phyloP scores from a whole-genome alignment of 2,888 invertebrate genomes.

The Drosophila nr. fundita region DNA sequence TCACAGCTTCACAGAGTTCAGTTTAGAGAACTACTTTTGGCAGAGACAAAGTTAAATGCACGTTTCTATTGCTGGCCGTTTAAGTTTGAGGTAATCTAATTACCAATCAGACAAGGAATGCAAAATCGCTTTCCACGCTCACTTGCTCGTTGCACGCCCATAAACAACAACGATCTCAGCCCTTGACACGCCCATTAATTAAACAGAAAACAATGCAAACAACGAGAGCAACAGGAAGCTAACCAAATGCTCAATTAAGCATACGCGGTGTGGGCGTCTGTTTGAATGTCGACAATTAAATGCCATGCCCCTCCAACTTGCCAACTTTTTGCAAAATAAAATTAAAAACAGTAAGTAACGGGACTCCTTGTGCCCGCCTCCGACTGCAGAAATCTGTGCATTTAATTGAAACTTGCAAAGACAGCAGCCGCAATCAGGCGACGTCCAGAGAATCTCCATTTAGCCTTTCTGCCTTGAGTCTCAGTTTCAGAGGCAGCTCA shows the following conservation, averaged over 20 bases:
- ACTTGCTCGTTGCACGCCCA: conserved; percentile 14
- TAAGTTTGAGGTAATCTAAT: conserved; percentile 15
- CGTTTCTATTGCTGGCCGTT: background rate
- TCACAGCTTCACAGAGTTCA: background rate
- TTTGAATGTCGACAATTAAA: conserved; percentile 59
- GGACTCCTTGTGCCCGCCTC: background rate
- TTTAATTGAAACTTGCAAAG: conserved; percentile 70
- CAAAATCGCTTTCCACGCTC: conserved; percentile 38
- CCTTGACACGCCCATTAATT: conserved; percentile 56
- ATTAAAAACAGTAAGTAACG: conserved; percentile 65
- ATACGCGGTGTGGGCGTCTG: conserved; percentile 33
- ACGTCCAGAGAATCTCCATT: conserved; percentile 15
- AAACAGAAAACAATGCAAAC: conserved; percentile 35
- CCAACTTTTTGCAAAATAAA: conserved; percentile 45
- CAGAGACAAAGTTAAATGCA: background rate
- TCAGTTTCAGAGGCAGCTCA: conserved; percentile 37
- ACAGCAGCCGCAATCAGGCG: conserved; percentile 49
- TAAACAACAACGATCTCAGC: conserved; percentile 32
- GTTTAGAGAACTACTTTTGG: background rate
- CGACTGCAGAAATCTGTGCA: conserved; percentile 61
- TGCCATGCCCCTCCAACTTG: conserved; percentile 58
- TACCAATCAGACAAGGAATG: conserved; percentile 25
- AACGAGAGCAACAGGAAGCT: conserved; percentile 11
- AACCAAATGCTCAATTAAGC: conserved; percentile 59
- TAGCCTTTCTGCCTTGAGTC: conserved; percentile 15